Conservation (phyloP, 1,140 invertebrate genomes). For the Oedothorax gibbosus region DNA sequence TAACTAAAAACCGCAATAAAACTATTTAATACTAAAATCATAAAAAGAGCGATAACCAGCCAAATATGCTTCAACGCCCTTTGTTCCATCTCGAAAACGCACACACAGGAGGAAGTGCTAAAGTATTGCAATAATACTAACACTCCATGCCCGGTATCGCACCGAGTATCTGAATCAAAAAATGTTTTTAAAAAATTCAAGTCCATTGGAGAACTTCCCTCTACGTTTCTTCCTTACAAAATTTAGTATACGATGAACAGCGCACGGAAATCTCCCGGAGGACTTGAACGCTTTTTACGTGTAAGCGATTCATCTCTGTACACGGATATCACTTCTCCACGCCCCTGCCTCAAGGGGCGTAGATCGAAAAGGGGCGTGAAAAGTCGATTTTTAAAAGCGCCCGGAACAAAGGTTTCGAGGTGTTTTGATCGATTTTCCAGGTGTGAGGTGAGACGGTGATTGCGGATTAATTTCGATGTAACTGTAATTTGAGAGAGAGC, state of each 20-base stretch:
- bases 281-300: neutral
- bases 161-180: conserved; percentile 5
- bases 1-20: no score
- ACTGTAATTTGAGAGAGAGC: conserved; percentile 23
- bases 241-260: no score
- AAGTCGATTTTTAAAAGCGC: conserved; percentile 39
- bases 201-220: no score
- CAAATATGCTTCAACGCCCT: neutral
- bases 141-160: conserved; percentile 23
- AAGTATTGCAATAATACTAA: conserved; percentile 49
- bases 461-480: conserved; percentile 43
- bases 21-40: no score
- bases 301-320: conserved; percentile 25
- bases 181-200: no score
- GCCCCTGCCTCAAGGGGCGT: neutral
- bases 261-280: no score
- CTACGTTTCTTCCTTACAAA: no score
- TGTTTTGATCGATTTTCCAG: conserved; percentile 37
- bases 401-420: neutral
- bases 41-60: neutral
- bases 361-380: conserved; percentile 11
- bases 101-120: conserved; percentile 25
- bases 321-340: conserved; percentile 18
- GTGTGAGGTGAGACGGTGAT: conserved; percentile 32
- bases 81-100: neutral